phyloP scores from a whole-genome alignment of 2,113 vertebrate genomes.

The Mastomys coucha region DNA sequence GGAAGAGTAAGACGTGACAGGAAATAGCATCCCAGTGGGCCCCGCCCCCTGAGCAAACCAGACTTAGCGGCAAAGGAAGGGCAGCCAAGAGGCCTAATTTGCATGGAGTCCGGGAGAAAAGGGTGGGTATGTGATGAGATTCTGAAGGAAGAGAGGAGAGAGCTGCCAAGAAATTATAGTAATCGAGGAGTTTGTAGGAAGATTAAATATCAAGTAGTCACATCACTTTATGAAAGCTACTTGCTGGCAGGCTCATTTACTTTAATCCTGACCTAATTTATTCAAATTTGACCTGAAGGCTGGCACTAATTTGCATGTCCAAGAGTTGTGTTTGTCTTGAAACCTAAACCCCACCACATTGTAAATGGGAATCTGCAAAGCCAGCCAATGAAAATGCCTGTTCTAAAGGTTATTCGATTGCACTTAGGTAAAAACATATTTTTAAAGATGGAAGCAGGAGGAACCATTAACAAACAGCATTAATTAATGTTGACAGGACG shows the following conservation, averaged over 20 bases:
- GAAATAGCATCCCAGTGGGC: conserved; percentile 5
- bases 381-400: conserved; percentile 71
- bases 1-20: background rate
- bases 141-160: conserved; percentile 43
- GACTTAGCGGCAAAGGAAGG: conserved; percentile 14
- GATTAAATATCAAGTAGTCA: conserved; percentile 78
- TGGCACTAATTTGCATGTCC: conserved; percentile 77
- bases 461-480: conserved; percentile 40
- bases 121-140: conserved; percentile 24
- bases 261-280: conserved; percentile 78
- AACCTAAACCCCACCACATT: conserved; percentile 72
- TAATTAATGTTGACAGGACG: conserved; percentile 61
- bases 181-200: conserved; percentile 58
- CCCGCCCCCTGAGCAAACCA: conserved; percentile 17
- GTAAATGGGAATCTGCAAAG: conserved; percentile 73
- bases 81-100: conserved; percentile 59
- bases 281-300: conserved; percentile 69
- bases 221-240: conserved; percentile 72
- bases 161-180: conserved; percentile 73
- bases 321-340: conserved; percentile 78
- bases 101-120: background rate
- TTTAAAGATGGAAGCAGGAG: conserved; percentile 55
- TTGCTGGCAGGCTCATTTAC: conserved; percentile 74
- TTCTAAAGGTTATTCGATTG: conserved; percentile 67
- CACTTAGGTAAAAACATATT: conserved; percentile 63